These are phyloP conservation scores for Camponotus vicinus DNA, from an alignment of 1,140 invertebrate species.

Conservation along the genomic window DNA sequence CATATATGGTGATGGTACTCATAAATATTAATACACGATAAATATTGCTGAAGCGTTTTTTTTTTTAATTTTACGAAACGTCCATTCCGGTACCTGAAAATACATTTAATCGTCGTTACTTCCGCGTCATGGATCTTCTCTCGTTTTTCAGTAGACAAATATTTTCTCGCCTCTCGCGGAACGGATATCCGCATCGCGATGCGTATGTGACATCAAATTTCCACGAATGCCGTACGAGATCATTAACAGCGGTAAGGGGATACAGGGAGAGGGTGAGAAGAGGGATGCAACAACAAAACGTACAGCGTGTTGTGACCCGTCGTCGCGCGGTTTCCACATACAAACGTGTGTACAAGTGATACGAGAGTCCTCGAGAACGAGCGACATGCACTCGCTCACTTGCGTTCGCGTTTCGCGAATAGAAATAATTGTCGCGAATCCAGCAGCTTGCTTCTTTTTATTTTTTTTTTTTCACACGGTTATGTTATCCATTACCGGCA, in stretches of 20 bases:
- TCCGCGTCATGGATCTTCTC: neutral
- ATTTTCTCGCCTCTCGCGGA: neutral
- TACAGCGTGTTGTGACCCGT: slow-evolving; percentile 54
- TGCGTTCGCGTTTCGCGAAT: slow-evolving; percentile 2
- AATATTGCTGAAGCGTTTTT: too few relatives aligned
- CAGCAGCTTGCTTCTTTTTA: slow-evolving; percentile 23
- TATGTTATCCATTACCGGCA: slow-evolving; percentile 33
- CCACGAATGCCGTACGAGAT: slow-evolving; percentile 16
- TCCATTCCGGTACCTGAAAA: neutral
- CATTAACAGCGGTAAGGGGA: slow-evolving; percentile 40
- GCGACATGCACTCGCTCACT: slow-evolving; percentile 4
- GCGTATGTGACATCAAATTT: slow-evolving; percentile 39
- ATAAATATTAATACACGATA: neutral
- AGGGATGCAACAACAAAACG: slow-evolving; percentile 43
- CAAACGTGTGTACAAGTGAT: slow-evolving; percentile 28
- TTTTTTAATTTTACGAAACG: neutral
- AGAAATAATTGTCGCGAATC: slow-evolving; percentile 44
- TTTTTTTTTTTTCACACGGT: slow-evolving; percentile 2
- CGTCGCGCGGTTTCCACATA: slow-evolving; percentile 36
- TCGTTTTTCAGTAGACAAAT: too few relatives aligned
- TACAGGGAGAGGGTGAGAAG: neutral
- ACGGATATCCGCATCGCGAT: neutral
- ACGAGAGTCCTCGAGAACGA: slow-evolving; percentile 39
- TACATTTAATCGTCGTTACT: slow-evolving; percentile 17
- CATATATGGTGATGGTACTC: neutral